A percentile compares a stretch with the other conserved stretches of the same genome.
phyloP scores from a whole-genome alignment of 2,113 vertebrate species.

The Ovibos moschatus region DNA sequence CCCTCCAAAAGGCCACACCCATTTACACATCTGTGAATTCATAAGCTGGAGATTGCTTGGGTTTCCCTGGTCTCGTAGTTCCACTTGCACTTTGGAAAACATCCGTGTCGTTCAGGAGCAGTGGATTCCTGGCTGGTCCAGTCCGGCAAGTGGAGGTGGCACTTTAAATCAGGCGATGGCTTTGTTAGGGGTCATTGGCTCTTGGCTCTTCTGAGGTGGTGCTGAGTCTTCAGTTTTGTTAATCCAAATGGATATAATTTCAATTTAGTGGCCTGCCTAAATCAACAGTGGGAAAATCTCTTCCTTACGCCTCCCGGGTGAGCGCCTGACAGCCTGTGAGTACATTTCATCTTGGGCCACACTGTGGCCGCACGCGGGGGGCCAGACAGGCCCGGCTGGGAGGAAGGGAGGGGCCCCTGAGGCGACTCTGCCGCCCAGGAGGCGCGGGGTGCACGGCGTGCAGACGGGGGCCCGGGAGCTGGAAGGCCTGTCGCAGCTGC shows the following conservation, averaged over 20 bases:
- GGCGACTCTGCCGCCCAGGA: fast-evolving
- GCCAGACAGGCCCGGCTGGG: background rate
- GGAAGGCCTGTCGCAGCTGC: fast-evolving
- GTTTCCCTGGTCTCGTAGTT: slow-evolving; percentile 58
- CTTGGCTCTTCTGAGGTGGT: slow-evolving; percentile 53
- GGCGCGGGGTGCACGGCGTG: fast-evolving
- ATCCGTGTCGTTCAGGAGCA: background rate
- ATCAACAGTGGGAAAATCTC: slow-evolving; percentile 59
- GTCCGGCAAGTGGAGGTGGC: slow-evolving; percentile 40
- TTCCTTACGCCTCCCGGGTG: slow-evolving; percentile 54
- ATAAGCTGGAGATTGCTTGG: slow-evolving; percentile 5
- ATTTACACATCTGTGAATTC: background rate
- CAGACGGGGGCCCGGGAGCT: fast-evolving
- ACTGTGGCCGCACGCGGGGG: fast-evolving
- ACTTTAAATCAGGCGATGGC: slow-evolving; percentile 43
- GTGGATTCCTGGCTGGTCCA: background rate
- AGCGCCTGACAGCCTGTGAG: background rate
- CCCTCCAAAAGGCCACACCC: slow-evolving; percentile 42
- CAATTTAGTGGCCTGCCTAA: slow-evolving; percentile 62
- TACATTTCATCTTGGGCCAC: background rate
- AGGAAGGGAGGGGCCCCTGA: background rate
- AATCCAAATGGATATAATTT: slow-evolving; percentile 74
- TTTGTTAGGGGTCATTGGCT: slow-evolving; percentile 44
- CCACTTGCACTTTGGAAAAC: background rate
- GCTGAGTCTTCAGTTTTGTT: slow-evolving; percentile 57